Conservation (phyloP, 2,888 invertebrate genomes). For the Xylocampa areola region DNA sequence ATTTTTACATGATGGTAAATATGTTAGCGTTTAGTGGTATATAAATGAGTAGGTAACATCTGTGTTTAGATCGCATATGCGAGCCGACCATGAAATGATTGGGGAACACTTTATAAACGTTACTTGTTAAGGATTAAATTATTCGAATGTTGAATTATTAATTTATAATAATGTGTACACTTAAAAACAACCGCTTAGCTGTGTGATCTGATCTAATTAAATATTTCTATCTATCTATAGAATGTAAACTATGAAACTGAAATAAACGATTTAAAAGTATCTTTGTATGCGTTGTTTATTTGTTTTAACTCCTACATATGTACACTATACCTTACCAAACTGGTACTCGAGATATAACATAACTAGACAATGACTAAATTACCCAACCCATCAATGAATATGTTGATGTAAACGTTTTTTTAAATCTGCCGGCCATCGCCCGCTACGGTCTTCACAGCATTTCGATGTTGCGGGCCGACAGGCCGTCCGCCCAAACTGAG, state of each 20-base stretch:
- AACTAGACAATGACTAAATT: too few relatives aligned
- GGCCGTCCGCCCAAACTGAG: too few relatives aligned
- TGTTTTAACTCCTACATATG: constrained; percentile 33
- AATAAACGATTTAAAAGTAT: constrained; percentile 86
- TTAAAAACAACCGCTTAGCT: constrained; percentile 84
- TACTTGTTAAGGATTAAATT: constrained; percentile 86
- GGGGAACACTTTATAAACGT: constrained; percentile 87
- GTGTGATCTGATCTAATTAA: constrained; percentile 88
- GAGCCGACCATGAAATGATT: constrained; percentile 75
- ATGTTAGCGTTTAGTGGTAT: constrained; percentile 75
- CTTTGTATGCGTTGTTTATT: constrained; percentile 80
- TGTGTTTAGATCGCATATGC: constrained; percentile 71
- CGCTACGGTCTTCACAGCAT: too few relatives aligned
- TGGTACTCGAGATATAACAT: not conserved
- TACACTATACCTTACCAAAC: not conserved
- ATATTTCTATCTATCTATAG: constrained; percentile 86
- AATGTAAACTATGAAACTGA: constrained; percentile 87
- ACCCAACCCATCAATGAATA: too few relatives aligned
- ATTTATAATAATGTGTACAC: constrained; percentile 86
- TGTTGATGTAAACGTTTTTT: too few relatives aligned
- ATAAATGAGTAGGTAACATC: constrained; percentile 77
- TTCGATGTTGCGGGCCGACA: too few relatives aligned
- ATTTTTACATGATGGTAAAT: constrained; percentile 83
- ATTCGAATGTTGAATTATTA: constrained; percentile 86
- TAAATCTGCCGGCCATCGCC: too few relatives aligned